A percentile compares a stretch with the other conserved stretches of the same genome.
Conservation (phyloP, 1,140 invertebrate genomes). For the Eubasilissa regina region DNA sequence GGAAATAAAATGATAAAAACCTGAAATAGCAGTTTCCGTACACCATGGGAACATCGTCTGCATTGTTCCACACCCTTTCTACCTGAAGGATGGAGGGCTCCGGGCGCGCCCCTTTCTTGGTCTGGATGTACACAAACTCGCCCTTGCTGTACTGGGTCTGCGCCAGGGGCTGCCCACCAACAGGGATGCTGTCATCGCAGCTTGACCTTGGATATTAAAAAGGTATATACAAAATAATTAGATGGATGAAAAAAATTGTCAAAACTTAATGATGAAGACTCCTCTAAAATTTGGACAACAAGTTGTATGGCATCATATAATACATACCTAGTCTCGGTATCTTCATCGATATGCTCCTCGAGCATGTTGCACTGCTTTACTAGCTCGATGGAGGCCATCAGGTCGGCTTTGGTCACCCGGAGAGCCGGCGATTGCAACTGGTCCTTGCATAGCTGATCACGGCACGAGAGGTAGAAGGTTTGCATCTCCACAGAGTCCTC, state of each 20-base stretch:
- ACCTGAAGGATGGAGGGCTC: constrained; percentile 86
- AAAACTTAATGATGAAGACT: neutral
- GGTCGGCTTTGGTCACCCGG: constrained; percentile 82
- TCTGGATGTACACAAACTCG: constrained; percentile 93
- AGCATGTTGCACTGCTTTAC: constrained; percentile 84
- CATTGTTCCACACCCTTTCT: constrained; percentile 89
- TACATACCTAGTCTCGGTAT: constrained; percentile 70
- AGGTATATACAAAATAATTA: neutral
- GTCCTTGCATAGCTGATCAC: constrained; percentile 82
- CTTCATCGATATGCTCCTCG: constrained; percentile 84
- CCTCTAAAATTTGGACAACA: neutral
- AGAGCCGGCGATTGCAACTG: constrained; percentile 92
- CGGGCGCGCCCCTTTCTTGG: constrained; percentile 80
- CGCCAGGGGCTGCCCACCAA: constrained; percentile 63
- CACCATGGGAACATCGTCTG: constrained; percentile 88
- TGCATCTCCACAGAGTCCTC: constrained; percentile 97
- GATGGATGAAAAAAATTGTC: neutral
- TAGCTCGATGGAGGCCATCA: constrained; percentile 82
- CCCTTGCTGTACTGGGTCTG: constrained; percentile 75
- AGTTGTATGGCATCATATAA: neutral
- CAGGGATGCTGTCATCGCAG: constrained; percentile 67
- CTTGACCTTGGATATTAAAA: constrained; percentile 63
- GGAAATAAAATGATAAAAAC: constrained; percentile 61
- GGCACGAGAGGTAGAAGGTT: constrained; percentile 88
- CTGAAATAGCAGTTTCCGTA: constrained; percentile 91